These are phyloP conservation scores for Etheostoma perlongum DNA, from an alignment of 2,797 vertebrate species.

Conservation along the genomic window DNA sequence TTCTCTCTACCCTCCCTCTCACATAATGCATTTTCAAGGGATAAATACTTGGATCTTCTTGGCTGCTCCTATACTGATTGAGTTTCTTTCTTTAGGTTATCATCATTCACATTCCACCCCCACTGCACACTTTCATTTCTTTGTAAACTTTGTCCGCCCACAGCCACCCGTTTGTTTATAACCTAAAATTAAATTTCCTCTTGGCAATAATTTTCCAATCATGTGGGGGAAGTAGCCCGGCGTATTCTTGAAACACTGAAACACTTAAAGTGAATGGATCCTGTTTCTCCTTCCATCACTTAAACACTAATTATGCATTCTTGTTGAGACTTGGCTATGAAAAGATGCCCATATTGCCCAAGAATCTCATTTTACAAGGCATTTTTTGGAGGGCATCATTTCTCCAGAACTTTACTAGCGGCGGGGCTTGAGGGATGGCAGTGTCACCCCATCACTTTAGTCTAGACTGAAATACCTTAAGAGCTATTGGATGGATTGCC, in stretches of 20 bases:
- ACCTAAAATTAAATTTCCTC: conserved; percentile 67
- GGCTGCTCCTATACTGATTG: conserved; percentile 41
- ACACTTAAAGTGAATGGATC: conserved; percentile 32
- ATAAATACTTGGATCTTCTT: conserved; percentile 40
- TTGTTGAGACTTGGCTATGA: conserved; percentile 12
- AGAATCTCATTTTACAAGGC: neutral
- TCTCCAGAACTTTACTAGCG: conserved; percentile 1
- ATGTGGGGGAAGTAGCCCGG: conserved; percentile 9
- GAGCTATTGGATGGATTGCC: neutral
- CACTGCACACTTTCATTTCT: conserved; percentile 53
- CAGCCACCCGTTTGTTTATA: conserved; percentile 54
- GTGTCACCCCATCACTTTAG: neutral
- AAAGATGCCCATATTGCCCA: neutral
- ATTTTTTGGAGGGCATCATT: neutral
- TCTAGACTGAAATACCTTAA: conserved; percentile 3
- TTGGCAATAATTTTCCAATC: conserved; percentile 47
- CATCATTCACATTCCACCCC: conserved; percentile 53
- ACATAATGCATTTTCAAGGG: conserved; percentile 32
- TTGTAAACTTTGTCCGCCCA: conserved; percentile 61
- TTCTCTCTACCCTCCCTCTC: conserved; percentile 13
- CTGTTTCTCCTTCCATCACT: conserved; percentile 40
- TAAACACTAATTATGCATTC: conserved; percentile 31
- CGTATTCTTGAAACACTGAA: conserved; percentile 43
- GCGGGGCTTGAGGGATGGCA: neutral
- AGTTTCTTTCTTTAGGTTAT: conserved; percentile 57